Percentiles rank a stretch among this genome's conserved stretches.
These are phyloP conservation scores for Pyrgus malvae DNA, from an alignment of 2,888 invertebrate genomes.

Conservation along the genomic window DNA sequence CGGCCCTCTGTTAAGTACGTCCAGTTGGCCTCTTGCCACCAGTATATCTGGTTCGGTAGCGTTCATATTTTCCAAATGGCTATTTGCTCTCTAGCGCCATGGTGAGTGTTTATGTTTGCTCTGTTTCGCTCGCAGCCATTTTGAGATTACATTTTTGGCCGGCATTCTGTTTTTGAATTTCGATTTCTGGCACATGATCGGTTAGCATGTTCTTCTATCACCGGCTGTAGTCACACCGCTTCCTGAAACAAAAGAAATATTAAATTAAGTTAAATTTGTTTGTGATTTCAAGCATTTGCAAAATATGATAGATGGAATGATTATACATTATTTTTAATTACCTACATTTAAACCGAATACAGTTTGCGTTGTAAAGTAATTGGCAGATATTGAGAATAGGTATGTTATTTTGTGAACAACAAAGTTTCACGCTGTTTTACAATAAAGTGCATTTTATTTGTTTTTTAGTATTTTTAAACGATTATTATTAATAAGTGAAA, in stretches of 20 bases:
- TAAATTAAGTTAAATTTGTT: too few relatives aligned
- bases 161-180: conserved; percentile 69
- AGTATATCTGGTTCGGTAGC: conserved; percentile 61
- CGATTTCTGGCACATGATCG: conserved; percentile 66
- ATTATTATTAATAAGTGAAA: too few relatives aligned
- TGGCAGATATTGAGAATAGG: too few relatives aligned
- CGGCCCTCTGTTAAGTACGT: conserved; percentile 58
- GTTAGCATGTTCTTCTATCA: conserved; percentile 59
- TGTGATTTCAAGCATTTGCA: too few relatives aligned
- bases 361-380: too few relatives aligned
- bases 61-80: conserved; percentile 73
- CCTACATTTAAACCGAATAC: too few relatives aligned
- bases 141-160: conserved; percentile 76
- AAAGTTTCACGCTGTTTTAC: too few relatives aligned
- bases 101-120: conserved; percentile 74
- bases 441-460: too few relatives aligned
- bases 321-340: too few relatives aligned
- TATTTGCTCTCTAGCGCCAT: conserved; percentile 71
- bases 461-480: too few relatives aligned
- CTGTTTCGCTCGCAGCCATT: conserved; percentile 76
- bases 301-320: too few relatives aligned
- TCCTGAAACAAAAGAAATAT: conserved; percentile 58
- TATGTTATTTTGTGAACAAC: too few relatives aligned
- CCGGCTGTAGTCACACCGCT: conserved; percentile 43
- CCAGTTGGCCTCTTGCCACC: conserved; percentile 73